phyloP scores from a whole-genome alignment of 2,888 invertebrate genomes.

The Fragum sueziense region DNA sequence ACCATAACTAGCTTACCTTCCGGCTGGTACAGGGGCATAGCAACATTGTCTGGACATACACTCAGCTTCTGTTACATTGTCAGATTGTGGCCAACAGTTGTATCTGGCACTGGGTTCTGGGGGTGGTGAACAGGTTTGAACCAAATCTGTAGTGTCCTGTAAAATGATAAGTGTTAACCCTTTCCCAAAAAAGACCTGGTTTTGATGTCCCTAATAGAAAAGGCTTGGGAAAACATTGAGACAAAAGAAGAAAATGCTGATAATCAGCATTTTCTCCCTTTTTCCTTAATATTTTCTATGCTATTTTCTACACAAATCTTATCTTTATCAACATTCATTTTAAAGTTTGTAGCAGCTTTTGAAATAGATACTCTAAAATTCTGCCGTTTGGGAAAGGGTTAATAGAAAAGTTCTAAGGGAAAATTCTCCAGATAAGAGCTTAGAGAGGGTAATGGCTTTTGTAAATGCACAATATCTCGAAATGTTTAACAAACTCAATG shows the following conservation, averaged over 20 bases:
- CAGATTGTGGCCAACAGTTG: slow-evolving; percentile 69
- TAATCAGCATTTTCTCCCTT: not conserved
- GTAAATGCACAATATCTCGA: not conserved
- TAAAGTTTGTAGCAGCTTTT: not conserved
- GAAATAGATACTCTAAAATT: not conserved
- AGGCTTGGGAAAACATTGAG: not conserved
- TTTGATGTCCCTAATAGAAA: too few relatives aligned
- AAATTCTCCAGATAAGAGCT: not conserved
- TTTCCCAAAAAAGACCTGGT: not conserved
- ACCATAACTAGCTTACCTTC: too few relatives aligned
- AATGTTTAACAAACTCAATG: not conserved
- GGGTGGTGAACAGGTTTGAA: not conserved
- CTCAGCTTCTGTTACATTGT: slow-evolving; percentile 37
- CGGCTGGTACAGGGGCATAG: slow-evolving; percentile 40
- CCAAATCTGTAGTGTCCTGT: not conserved
- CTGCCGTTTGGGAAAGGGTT: not conserved
- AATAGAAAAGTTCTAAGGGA: not conserved
- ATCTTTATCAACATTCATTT: too few relatives aligned
- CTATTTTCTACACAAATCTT: too few relatives aligned
- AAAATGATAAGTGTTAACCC: not conserved
- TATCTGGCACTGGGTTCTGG: slow-evolving; percentile 41
- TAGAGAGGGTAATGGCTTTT: not conserved
- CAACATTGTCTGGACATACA: slow-evolving; percentile 69
- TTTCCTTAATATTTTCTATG: not conserved
- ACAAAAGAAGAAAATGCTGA: not conserved